A percentile compares a stretch with the other conserved stretches of the same genome.
These are phyloP conservation scores for Poeciliopsis turrubarensis DNA, from an alignment of 2,113 vertebrate species.

Conservation along the genomic window DNA sequence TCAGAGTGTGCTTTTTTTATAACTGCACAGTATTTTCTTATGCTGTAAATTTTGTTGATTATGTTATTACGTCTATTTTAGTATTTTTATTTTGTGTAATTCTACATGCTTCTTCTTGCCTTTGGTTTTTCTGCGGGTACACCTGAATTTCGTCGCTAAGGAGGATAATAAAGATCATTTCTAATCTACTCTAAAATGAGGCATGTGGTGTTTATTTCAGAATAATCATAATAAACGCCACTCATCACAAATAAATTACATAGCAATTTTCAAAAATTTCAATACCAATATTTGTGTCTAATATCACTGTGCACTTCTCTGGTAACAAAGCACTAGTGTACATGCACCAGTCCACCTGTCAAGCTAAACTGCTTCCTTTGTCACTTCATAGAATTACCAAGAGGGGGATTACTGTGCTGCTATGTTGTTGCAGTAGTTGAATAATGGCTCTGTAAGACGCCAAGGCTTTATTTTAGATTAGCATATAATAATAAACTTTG, in stretches of 20 bases:
- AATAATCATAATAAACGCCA: neutral
- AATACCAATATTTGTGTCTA: neutral
- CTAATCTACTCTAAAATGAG: neutral
- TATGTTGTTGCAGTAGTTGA: neutral
- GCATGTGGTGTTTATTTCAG: neutral
- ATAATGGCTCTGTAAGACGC: neutral
- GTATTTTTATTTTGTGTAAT: no score
- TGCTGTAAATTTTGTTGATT: no score
- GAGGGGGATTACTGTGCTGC: neutral
- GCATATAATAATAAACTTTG: neutral
- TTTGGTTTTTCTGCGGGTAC: no score
- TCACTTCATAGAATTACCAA: constrained; percentile 3
- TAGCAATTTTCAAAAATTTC: neutral
- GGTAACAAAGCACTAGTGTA: neutral
- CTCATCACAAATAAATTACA: neutral
- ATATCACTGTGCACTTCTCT: neutral
- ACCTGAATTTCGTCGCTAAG: no score
- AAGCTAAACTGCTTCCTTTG: neutral
- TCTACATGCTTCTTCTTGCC: no score
- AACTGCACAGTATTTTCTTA: no score
- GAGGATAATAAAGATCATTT: no score
- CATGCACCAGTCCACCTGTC: neutral
- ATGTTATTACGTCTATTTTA: no score
- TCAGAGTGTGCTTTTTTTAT: no score
- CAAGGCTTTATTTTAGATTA: constrained; percentile 10